These are phyloP conservation scores for Habropoda laboriosa DNA, from an alignment of 1,140 invertebrate species.

Conservation along the genomic window DNA sequence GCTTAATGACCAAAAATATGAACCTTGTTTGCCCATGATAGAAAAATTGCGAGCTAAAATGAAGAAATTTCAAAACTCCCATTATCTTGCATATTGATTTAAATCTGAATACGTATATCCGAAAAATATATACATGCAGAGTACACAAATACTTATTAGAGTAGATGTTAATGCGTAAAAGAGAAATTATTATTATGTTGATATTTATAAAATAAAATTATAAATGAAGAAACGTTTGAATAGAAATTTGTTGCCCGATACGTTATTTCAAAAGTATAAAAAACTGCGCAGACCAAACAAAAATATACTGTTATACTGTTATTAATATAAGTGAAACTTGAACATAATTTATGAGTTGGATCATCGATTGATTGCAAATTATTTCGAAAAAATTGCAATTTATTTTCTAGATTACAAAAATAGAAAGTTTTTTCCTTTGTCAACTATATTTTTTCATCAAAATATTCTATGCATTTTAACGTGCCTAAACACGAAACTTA, in stretches of 20 bases:
- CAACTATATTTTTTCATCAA: background rate
- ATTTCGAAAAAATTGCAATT: background rate
- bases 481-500: slow-evolving; percentile 12
- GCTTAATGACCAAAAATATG: background rate
- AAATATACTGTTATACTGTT: background rate
- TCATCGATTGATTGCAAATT: background rate
- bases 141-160: background rate
- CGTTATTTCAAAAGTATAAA: background rate
- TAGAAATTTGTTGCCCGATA: background rate
- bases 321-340: background rate
- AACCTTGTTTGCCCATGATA: background rate
- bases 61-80: background rate
- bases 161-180: background rate
- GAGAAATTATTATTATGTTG: background rate
- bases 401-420: background rate
- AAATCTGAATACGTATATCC: background rate
- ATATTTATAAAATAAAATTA: background rate
- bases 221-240: background rate
- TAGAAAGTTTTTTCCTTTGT: background rate
- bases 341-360: background rate
- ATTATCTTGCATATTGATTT: background rate
- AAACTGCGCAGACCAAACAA: background rate
- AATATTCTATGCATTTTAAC: slow-evolving; percentile 9
- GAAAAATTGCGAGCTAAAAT: background rate
- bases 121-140: background rate